Conservation (phyloP, 2,113 vertebrate species). For the Pyrgilauda ruficollis region DNA sequence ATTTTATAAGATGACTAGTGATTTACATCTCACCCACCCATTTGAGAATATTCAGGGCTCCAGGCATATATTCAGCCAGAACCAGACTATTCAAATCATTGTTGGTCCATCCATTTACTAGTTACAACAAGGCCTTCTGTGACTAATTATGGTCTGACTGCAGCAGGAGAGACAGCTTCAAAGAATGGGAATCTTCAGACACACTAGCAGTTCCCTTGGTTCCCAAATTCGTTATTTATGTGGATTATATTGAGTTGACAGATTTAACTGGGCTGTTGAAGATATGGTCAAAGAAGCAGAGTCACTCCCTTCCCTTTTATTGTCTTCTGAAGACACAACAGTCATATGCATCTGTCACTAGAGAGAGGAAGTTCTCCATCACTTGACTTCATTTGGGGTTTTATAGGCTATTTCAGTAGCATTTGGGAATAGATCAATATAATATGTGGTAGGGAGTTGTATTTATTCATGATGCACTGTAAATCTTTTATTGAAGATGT, state of each 20-base stretch:
- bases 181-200: constrained; percentile 25
- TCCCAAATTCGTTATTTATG: constrained; percentile 49
- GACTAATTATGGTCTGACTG: constrained; percentile 46
- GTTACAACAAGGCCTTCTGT: constrained; percentile 38
- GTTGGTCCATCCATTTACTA: constrained; percentile 30
- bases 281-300: constrained; percentile 10
- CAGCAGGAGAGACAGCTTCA: constrained; percentile 50
- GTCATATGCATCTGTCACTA: constrained; percentile 4
- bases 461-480: not conserved
- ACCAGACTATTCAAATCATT: constrained; percentile 30
- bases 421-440: constrained; percentile 43
- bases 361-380: constrained; percentile 43
- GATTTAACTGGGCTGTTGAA: constrained; percentile 54
- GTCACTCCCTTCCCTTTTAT: constrained; percentile 53
- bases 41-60: constrained; percentile 18
- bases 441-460: constrained; percentile 18
- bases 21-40: constrained; percentile 32
- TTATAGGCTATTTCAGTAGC: constrained; percentile 44
- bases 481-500: constrained; percentile 50
- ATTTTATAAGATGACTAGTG: constrained; percentile 30
- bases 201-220: not conserved
- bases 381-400: constrained; percentile 11
- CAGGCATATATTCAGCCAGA: not conserved
- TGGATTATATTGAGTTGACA: constrained; percentile 56
- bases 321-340: constrained; percentile 47